phyloP scores from a whole-genome alignment of 1,140 invertebrate species.

The Bombus superbus region DNA sequence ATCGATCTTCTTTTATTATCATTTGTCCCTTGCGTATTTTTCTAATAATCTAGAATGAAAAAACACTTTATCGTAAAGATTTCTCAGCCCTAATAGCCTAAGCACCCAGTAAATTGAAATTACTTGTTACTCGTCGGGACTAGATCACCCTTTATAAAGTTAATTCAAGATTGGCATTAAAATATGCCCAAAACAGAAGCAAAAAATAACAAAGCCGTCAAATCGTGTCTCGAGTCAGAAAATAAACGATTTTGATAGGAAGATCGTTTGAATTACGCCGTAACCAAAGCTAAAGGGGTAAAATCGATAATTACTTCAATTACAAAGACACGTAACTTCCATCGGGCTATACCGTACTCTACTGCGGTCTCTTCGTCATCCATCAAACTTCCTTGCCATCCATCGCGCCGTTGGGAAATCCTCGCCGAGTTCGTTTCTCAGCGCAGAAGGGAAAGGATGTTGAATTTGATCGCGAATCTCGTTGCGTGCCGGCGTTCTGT shows the following conservation, averaged over 20 bases:
- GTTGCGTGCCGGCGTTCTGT: background rate
- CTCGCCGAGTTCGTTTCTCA: background rate
- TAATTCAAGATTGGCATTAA: too few relatives aligned
- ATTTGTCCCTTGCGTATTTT: too few relatives aligned
- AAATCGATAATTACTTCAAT: background rate
- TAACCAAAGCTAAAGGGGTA: background rate
- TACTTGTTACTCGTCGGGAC: too few relatives aligned
- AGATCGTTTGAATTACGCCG: background rate
- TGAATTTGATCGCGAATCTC: background rate
- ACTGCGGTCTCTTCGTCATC: background rate
- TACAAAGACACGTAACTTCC: background rate
- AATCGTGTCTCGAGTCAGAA: too few relatives aligned
- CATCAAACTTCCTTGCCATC: background rate
- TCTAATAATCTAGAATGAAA: too few relatives aligned
- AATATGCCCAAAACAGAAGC: too few relatives aligned
- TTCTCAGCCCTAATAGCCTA: background rate
- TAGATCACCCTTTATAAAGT: too few relatives aligned
- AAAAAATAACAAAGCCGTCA: background rate
- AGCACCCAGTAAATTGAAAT: too few relatives aligned
- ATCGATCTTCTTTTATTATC: background rate
- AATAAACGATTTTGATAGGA: background rate
- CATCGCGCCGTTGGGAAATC: background rate
- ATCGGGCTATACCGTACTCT: background rate
- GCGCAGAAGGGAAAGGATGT: conserved; percentile 16
- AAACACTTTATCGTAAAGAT: background rate